Percentiles rank a stretch among this genome's conserved stretches.
These are phyloP conservation scores for Arizona elegans DNA, from an alignment of 2,113 vertebrate species.

Conservation along the genomic window DNA sequence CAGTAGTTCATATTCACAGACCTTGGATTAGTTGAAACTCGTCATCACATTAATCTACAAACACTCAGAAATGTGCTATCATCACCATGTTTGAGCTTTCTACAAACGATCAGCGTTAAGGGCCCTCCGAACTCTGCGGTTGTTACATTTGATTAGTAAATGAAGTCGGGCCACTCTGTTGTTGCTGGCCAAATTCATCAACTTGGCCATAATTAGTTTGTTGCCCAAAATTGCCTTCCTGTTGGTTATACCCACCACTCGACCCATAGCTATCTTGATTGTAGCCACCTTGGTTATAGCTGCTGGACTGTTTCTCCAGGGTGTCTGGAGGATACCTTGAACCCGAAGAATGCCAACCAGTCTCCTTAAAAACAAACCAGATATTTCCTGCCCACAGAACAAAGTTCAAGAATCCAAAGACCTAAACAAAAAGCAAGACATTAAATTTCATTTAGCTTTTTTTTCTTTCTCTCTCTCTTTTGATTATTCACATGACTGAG, in stretches of 20 bases:
- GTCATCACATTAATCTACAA: conserved; percentile 50
- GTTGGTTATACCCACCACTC: conserved; percentile 76
- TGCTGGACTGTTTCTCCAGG: conserved; percentile 82
- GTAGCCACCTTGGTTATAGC: conserved; percentile 83
- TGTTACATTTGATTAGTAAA: conserved; percentile 88
- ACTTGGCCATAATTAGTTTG: conserved; percentile 71
- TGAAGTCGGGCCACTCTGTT: conserved; percentile 79
- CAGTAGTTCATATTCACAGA: conserved; percentile 45
- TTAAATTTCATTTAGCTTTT: rapidly evolving
- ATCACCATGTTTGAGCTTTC: conserved; percentile 53
- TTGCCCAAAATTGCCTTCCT: conserved; percentile 69
- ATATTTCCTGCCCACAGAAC: conserved; percentile 99
- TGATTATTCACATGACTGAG: background rate
- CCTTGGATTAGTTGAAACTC: conserved; percentile 42
- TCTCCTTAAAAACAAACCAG: conserved; percentile 99
- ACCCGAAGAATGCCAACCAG: conserved; percentile 89
- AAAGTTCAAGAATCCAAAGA: conserved; percentile 97
- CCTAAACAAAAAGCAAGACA: conserved; percentile 66
- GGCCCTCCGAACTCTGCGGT: conserved; percentile 23
- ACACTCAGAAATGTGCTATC: conserved; percentile 58
- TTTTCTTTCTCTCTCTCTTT: background rate
- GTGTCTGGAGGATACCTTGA: conserved; percentile 74
- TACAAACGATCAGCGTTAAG: conserved; percentile 30
- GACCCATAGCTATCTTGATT: conserved; percentile 87
- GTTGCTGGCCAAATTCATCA: conserved; percentile 73